These are phyloP conservation scores for Epirrita christyi DNA, from an alignment of 2,888 invertebrate species.

Conservation along the genomic window DNA sequence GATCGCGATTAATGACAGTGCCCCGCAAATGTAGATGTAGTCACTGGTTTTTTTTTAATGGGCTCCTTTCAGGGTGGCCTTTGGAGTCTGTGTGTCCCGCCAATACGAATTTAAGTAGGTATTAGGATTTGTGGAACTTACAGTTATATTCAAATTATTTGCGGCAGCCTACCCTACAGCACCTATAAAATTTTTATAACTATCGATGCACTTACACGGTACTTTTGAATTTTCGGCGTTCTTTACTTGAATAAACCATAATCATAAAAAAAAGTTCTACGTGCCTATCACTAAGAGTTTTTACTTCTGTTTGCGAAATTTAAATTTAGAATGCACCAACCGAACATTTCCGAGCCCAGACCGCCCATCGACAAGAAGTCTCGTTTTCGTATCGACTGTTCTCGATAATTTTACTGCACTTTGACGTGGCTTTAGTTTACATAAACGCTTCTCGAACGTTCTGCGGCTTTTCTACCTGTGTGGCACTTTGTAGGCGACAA, in stretches of 20 bases:
- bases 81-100: slow-evolving; percentile 11
- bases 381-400: slow-evolving; percentile 46
- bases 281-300: slow-evolving; percentile 8
- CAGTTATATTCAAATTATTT: background rate
- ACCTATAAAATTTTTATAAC: slow-evolving; percentile 13
- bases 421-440: slow-evolving; percentile 32
- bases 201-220: slow-evolving; percentile 17
- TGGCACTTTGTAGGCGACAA: slow-evolving; percentile 43
- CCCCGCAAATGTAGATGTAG: slow-evolving; percentile 49
- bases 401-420: slow-evolving; percentile 12
- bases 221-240: slow-evolving; percentile 13
- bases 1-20: slow-evolving; percentile 68
- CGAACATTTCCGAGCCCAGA: slow-evolving; percentile 5
- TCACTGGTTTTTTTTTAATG: slow-evolving; percentile 46
- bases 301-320: slow-evolving; percentile 30
- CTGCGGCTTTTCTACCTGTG: slow-evolving; percentile 65
- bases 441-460: slow-evolving; percentile 62
- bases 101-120: background rate
- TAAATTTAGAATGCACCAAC: slow-evolving; percentile 8
- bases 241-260: slow-evolving; percentile 14
- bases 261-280: background rate
- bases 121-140: background rate
- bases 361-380: slow-evolving; percentile 11
- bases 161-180: background rate
- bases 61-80: slow-evolving; percentile 59